These are phyloP conservation scores for Cosmia trapezina DNA, from an alignment of 2,888 invertebrate species.

Conservation along the genomic window DNA sequence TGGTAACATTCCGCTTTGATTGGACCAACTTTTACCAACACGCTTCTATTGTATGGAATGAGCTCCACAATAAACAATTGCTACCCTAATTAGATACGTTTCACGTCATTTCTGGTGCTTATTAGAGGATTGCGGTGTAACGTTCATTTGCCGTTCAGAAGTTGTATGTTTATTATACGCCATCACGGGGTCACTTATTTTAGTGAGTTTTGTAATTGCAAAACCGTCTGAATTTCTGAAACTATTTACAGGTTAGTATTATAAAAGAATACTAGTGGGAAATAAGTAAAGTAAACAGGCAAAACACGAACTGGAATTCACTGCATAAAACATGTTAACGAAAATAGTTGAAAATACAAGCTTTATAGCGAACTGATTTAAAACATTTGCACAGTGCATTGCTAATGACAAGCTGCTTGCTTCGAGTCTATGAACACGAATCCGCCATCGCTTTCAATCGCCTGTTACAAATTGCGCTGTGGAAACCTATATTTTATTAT, in stretches of 20 bases:
- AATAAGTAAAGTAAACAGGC: constrained; percentile 27
- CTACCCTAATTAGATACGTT: constrained; percentile 65
- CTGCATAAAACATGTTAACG: constrained; percentile 41
- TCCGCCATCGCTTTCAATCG: constrained; percentile 37
- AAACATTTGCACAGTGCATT: constrained; percentile 33
- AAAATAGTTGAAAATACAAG: constrained; percentile 42
- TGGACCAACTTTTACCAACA: constrained; percentile 69
- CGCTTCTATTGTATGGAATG: constrained; percentile 64
- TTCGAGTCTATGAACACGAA: constrained; percentile 19
- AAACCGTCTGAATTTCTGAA: constrained; percentile 5
- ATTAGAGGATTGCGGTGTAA: constrained; percentile 47
- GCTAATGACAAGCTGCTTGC: constrained; percentile 38
- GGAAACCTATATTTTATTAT: constrained; percentile 50
- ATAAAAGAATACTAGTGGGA: constrained; percentile 7
- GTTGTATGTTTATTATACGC: constrained; percentile 44
- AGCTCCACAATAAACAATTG: constrained; percentile 63
- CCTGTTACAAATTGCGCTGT: constrained; percentile 40
- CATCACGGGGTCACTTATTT: constrained; percentile 13
- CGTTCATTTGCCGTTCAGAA: constrained; percentile 44
- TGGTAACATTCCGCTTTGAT: constrained; percentile 73
- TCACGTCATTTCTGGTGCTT: constrained; percentile 58
- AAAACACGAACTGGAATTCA: constrained; percentile 33
- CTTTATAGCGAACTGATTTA: constrained; percentile 26
- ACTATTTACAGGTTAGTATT: constrained; percentile 21
- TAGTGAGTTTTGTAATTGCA: constrained; percentile 25